These are phyloP conservation scores for Barbus barbus DNA, from an alignment of 2,113 vertebrate genomes.

Conservation along the genomic window DNA sequence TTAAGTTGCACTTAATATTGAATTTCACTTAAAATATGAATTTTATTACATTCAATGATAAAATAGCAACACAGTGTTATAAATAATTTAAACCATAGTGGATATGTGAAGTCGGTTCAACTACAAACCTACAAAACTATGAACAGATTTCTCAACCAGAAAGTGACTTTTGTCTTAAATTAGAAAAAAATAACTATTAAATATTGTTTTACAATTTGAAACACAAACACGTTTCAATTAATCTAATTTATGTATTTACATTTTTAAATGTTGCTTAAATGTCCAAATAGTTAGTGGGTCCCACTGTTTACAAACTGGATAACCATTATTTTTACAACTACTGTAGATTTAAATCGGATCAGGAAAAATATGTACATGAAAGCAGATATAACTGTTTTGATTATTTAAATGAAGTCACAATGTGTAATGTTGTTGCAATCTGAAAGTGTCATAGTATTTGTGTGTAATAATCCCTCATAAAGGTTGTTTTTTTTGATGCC, in stretches of 20 bases:
- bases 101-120: neutral
- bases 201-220: neutral
- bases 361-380: neutral
- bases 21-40: no score
- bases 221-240: neutral
- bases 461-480: neutral
- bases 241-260: neutral
- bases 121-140: neutral
- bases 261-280: neutral
- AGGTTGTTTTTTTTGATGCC: slow-evolving; percentile 4
- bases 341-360: neutral
- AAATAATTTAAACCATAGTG: neutral
- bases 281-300: neutral
- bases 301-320: neutral
- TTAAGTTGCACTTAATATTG: neutral
- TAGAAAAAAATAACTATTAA: neutral
- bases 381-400: neutral
- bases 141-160: neutral
- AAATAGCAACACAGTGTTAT: neutral
- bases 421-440: no score
- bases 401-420: neutral
- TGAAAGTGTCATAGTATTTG: neutral
- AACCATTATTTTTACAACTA: neutral
- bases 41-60: neutral
- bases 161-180: neutral